Conservation (phyloP, 1,140 invertebrate species). For the Euglossa dilemma region DNA sequence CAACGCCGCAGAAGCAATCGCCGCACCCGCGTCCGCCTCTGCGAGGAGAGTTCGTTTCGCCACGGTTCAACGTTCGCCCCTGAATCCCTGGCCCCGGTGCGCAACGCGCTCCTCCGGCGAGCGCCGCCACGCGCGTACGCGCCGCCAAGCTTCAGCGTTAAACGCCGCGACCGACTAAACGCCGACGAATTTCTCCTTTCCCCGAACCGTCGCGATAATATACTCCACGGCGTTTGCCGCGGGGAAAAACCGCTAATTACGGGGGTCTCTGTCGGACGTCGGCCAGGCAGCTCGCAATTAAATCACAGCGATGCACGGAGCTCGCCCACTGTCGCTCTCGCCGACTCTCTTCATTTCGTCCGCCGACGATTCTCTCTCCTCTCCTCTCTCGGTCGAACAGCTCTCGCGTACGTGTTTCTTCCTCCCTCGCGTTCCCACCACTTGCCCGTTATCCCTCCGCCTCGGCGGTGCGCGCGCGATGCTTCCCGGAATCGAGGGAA, state of each 20-base stretch:
- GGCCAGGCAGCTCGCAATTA: constrained; percentile 59
- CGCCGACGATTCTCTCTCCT: constrained; percentile 38
- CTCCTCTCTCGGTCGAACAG: constrained; percentile 10
- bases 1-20: background rate
- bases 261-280: constrained; percentile 33
- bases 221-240: too few species aligned
- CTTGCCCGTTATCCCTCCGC: constrained; percentile 58
- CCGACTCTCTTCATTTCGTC: constrained; percentile 57
- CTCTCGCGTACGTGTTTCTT: constrained; percentile 53
- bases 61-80: too few species aligned
- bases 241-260: constrained; percentile 41
- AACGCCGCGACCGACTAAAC: too few species aligned
- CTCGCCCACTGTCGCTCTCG: constrained; percentile 35
- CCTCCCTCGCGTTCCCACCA: constrained; percentile 46
- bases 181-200: too few species aligned
- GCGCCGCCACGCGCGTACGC: too few species aligned
- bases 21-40: background rate
- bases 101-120: too few species aligned
- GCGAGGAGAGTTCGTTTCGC: too few species aligned
- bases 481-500: constrained; percentile 73
- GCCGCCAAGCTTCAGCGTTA: too few species aligned
- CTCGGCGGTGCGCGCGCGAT: constrained; percentile 51
- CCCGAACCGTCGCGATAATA: too few species aligned
- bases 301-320: constrained; percentile 66
- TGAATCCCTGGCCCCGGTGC: too few species aligned